These are phyloP conservation scores for Sebastes minor DNA, from an alignment of 2,797 vertebrate species.

Conservation along the genomic window DNA sequence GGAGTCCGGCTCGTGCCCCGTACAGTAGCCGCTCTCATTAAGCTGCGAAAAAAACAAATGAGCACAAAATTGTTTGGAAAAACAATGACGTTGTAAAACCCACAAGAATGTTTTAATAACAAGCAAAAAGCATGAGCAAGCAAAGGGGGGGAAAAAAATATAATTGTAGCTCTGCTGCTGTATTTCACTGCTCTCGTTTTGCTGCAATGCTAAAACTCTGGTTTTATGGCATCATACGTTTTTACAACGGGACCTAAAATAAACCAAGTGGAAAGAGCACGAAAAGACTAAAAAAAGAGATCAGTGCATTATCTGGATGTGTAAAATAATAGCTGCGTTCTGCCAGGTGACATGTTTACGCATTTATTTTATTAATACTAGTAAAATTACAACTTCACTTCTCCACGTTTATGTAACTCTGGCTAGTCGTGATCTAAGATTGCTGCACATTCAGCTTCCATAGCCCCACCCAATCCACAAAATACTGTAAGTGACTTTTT, in stretches of 20 bases:
- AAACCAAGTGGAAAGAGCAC: constrained; percentile 37
- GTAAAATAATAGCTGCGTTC: constrained; percentile 53
- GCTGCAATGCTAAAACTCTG: constrained; percentile 35
- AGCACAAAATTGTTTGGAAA: constrained; percentile 39
- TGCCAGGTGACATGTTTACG: constrained; percentile 64
- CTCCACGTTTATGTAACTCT: background rate
- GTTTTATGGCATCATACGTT: constrained; percentile 57
- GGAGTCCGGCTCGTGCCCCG: constrained; percentile 98
- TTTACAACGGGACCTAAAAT: constrained; percentile 53
- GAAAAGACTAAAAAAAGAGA: constrained; percentile 12
- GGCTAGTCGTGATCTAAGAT: background rate
- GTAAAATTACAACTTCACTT: background rate
- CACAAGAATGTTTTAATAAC: constrained; percentile 68
- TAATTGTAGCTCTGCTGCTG: constrained; percentile 48
- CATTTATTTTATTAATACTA: background rate
- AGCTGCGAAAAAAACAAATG: constrained; percentile 79
- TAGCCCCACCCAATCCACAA: background rate
- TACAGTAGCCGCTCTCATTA: constrained; percentile 96
- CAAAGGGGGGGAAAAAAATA: constrained; percentile 11
- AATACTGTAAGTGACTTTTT: background rate
- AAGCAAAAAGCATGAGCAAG: constrained; percentile 43
- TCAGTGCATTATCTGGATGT: constrained; percentile 15
- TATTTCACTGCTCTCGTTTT: constrained; percentile 43
- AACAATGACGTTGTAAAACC: constrained; percentile 51
- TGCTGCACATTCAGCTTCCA: background rate